Evolutionary conservation across 2,888 invertebrate genomes (phyloP).

Genomic region (Cremastobaeus sp.): DNA sequence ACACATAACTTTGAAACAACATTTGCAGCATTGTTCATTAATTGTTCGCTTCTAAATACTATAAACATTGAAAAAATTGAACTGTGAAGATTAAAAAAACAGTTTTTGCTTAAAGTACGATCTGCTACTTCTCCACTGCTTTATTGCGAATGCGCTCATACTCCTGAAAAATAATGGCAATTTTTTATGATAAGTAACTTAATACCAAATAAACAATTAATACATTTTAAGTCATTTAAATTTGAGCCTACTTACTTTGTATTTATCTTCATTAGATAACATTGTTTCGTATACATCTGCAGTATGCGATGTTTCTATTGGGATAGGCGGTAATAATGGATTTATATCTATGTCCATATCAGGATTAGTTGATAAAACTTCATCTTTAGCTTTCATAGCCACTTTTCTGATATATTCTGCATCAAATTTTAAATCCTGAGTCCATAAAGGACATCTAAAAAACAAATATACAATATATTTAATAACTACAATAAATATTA

Average conservation of each 20-base stretch:
- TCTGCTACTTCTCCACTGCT: constrained; percentile 3
- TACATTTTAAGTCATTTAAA: background rate
- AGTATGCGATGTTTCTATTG: background rate
- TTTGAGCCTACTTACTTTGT: constrained; percentile 1
- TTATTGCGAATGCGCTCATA: constrained; percentile 14
- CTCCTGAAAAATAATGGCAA: constrained; percentile 16
- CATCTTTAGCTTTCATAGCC: constrained; percentile 5
- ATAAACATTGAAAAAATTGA: no score
- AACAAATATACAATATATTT: background rate
- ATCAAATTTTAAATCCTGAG: constrained; percentile 7
- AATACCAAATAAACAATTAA: no score
- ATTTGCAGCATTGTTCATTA: no score
- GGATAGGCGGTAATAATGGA: constrained; percentile 3
- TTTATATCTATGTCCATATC: constrained; percentile 12
- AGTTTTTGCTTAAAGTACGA: no score
- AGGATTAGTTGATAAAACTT: constrained; percentile 17
- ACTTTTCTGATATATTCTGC: constrained; percentile 15
- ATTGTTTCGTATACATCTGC: constrained; percentile 1
- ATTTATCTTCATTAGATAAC: constrained; percentile 9
- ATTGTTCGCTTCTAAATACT: no score
- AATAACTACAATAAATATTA: no score
- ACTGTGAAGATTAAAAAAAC: no score
- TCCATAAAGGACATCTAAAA: constrained; percentile 33
- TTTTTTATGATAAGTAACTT: no score
- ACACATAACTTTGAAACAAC: no score